Percentiles rank a stretch among this genome's conserved stretches.
phyloP scores from a whole-genome alignment of 1,140 invertebrate species.

The Manduca sexta region DNA sequence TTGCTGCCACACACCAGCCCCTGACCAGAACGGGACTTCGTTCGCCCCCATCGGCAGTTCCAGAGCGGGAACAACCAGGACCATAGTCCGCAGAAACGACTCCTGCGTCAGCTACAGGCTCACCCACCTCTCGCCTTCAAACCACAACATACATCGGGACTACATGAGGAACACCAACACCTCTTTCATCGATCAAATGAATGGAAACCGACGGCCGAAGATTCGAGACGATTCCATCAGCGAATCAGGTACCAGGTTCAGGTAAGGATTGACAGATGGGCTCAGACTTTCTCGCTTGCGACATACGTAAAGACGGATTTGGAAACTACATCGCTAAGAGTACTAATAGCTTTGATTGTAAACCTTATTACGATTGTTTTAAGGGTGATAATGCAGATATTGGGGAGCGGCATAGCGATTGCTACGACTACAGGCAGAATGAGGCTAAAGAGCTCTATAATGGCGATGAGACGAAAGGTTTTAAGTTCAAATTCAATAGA shows the following conservation, averaged over 20 bases:
- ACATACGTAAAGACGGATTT: conserved; percentile 39
- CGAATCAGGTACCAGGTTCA: conserved; percentile 57
- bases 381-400: conserved; percentile 30
- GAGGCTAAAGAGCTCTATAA: conserved; percentile 35
- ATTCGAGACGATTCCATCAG: conserved; percentile 60
- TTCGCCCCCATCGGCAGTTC: conserved; percentile 58
- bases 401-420: conserved; percentile 54
- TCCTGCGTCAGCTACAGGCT: conserved; percentile 65
- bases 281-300: conserved; percentile 36
- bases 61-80: conserved; percentile 48
- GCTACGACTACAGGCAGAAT: conserved; percentile 43
- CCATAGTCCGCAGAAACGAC: conserved; percentile 56
- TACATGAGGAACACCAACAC: conserved; percentile 53
- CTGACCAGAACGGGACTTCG: conserved; percentile 52
- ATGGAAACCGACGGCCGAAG: conserved; percentile 52
- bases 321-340: conserved; percentile 49
- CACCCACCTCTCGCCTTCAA: conserved; percentile 63
- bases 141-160: conserved; percentile 59
- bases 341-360: conserved; percentile 55
- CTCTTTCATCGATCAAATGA: conserved; percentile 65
- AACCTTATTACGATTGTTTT: conserved; percentile 61
- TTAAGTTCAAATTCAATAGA: conserved; percentile 61
- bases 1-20: conserved; percentile 42
- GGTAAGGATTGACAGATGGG: conserved; percentile 56
- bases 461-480: conserved; percentile 45